Evolutionary conservation across 2,797 vertebrate species (phyloP).

Genomic region (Threskiornis aethiopicus): DNA sequence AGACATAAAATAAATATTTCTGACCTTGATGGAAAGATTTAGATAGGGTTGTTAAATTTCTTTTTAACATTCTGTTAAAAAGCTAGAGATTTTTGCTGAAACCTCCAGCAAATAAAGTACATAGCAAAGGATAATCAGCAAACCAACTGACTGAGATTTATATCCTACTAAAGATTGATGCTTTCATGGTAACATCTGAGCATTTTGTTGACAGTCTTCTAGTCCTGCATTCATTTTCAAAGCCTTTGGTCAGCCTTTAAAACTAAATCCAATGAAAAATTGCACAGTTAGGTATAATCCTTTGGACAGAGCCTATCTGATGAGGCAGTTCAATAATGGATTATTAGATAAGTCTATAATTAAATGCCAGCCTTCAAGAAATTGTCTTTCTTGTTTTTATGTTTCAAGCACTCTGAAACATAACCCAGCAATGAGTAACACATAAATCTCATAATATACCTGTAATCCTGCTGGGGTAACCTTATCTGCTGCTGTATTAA

Average conservation of each 20-base stretch:
- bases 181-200: neutral
- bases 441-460: slow-evolving; percentile 25
- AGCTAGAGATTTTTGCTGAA: neutral
- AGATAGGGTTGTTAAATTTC: neutral
- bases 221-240: neutral
- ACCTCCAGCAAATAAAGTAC: neutral
- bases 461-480: neutral
- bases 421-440: neutral
- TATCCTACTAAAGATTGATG: neutral
- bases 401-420: slow-evolving; percentile 29
- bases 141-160: neutral
- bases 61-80: neutral
- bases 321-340: neutral
- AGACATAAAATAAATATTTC: neutral
- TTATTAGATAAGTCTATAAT: slow-evolving; percentile 46
- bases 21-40: neutral
- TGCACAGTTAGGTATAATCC: slow-evolving; percentile 17
- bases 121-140: neutral
- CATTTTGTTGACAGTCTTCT: neutral
- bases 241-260: slow-evolving; percentile 2
- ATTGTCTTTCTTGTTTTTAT: slow-evolving; percentile 31
- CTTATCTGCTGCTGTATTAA: slow-evolving; percentile 12
- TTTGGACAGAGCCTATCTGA: neutral
- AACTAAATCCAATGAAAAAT: slow-evolving; percentile 42
- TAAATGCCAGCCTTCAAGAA: slow-evolving; percentile 8